These are phyloP conservation scores for Mythimna albipuncta DNA, from an alignment of 2,888 invertebrate species.

Conservation along the genomic window DNA sequence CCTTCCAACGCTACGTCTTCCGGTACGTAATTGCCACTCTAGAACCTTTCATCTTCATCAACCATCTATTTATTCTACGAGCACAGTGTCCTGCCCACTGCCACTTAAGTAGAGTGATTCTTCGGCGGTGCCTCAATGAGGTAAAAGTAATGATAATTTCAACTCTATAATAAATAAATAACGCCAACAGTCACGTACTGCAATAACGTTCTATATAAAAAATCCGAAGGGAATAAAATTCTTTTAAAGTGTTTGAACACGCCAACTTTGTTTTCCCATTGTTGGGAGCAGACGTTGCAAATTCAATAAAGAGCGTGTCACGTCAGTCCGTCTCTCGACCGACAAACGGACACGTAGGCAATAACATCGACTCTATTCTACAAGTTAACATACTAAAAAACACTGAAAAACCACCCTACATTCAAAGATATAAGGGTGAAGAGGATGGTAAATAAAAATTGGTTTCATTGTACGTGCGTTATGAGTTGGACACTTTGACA, in stretches of 20 bases:
- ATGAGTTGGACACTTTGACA: slow-evolving; percentile 86
- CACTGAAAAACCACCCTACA: slow-evolving; percentile 55
- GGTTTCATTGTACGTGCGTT: slow-evolving; percentile 74
- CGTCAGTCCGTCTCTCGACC: slow-evolving; percentile 70
- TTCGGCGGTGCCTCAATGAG: neutral
- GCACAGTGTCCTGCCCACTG: too few species aligned
- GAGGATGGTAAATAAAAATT: slow-evolving; percentile 48
- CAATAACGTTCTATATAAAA: slow-evolving; percentile 23
- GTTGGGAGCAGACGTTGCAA: slow-evolving; percentile 65
- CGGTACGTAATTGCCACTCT: too few species aligned
- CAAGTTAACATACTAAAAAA: slow-evolving; percentile 45
- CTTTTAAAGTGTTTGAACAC: slow-evolving; percentile 41
- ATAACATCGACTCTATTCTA: slow-evolving; percentile 73
- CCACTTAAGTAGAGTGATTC: too few species aligned
- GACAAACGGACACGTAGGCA: slow-evolving; percentile 77
- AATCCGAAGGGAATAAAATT: slow-evolving; percentile 19
- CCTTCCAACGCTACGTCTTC: too few species aligned
- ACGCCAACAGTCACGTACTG: slow-evolving; percentile 24
- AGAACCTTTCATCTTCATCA: too few species aligned
- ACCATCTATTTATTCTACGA: too few species aligned
- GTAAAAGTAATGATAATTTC: neutral
- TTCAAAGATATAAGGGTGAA: slow-evolving; percentile 21
- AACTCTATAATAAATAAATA: slow-evolving; percentile 1
- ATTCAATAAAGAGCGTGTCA: slow-evolving; percentile 79
- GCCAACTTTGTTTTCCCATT: slow-evolving; percentile 52